A percentile compares a stretch with the other conserved stretches of the same genome.
Evolutionary conservation across 2,888 invertebrate genomes (phyloP).

Genomic region (Eueremaeus valkanovi): DNA sequence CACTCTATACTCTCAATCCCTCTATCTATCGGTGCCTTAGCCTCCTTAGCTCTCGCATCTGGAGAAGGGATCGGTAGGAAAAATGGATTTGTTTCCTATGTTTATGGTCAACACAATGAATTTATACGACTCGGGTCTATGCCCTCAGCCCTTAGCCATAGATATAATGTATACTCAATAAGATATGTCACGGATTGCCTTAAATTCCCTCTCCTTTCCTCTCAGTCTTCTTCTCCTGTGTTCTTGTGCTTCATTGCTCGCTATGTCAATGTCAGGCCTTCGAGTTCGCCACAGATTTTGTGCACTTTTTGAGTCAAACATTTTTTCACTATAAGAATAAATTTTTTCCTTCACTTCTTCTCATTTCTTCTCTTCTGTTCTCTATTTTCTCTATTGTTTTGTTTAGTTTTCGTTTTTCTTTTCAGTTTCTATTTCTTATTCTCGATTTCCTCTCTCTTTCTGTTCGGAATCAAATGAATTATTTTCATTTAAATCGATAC

Average conservation of each 20-base stretch:
- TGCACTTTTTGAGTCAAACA: background rate
- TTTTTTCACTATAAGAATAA: background rate
- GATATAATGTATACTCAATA: background rate
- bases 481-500: conserved; percentile 20
- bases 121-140: background rate
- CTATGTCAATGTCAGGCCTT: conserved; percentile 21
- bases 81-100: background rate
- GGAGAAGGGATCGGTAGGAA: too few relatives aligned
- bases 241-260: background rate
- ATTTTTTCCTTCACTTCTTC: background rate
- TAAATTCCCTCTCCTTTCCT: too few relatives aligned
- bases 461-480: conserved; percentile 1
- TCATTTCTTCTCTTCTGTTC: background rate
- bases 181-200: background rate
- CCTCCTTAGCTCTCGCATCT: background rate
- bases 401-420: background rate
- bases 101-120: background rate
- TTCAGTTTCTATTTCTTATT: background rate
- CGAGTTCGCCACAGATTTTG: background rate
- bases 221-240: background rate
- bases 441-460: background rate
- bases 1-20: background rate
- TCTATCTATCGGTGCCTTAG: background rate
- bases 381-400: background rate
- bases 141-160: background rate